phyloP scores from a whole-genome alignment of 2,888 invertebrate genomes.

The Antheraea yamamai region DNA sequence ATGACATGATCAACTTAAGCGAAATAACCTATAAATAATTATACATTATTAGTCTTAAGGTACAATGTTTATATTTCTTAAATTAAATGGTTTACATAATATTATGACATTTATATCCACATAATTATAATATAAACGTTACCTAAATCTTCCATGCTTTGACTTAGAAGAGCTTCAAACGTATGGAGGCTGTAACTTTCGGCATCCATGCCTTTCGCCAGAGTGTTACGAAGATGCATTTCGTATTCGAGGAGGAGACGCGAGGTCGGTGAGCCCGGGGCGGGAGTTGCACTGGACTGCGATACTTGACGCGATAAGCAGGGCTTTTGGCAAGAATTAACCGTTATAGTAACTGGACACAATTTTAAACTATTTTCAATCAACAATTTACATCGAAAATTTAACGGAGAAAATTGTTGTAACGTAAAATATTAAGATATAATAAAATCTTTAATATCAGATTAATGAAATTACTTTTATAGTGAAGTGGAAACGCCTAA shows the following conservation, averaged over 20 bases:
- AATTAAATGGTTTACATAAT: background rate
- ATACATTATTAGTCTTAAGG: background rate
- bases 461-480: background rate
- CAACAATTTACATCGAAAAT: background rate
- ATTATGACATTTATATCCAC: background rate
- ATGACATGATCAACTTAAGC: no score
- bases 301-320: conserved; percentile 76
- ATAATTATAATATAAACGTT: conserved; percentile 33
- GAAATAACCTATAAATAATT: no score
- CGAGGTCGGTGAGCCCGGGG: conserved; percentile 92
- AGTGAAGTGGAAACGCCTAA: background rate
- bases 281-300: conserved; percentile 87
- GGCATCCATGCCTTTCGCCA: conserved; percentile 97
- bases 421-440: background rate
- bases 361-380: background rate
- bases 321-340: conserved; percentile 57
- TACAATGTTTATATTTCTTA: background rate
- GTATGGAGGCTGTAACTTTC: conserved; percentile 97
- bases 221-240: conserved; percentile 95
- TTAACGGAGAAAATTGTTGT: background rate
- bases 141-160: conserved; percentile 98
- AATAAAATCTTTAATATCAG: background rate
- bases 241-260: conserved; percentile 94
- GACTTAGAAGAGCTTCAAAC: conserved; percentile 94
- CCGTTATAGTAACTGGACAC: background rate